Evolutionary conservation across 2,797 vertebrate genomes (phyloP).

Genomic region (Sebastolobus alascanus): DNA sequence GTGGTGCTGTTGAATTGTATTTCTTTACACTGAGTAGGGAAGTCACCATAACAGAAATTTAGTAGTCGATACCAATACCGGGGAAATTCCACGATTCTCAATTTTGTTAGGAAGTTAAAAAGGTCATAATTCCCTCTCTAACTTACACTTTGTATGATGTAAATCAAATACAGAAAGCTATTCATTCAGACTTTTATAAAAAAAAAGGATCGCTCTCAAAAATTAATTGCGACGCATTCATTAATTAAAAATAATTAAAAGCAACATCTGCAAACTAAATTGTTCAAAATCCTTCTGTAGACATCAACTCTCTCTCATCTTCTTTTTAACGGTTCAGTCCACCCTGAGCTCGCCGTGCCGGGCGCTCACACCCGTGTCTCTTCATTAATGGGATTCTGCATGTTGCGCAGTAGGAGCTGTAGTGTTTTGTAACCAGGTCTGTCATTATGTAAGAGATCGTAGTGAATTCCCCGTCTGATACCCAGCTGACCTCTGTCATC

Average conservation of each 20-base stretch:
- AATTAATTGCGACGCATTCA: not conserved
- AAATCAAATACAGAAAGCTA: not conserved
- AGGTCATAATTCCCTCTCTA: not conserved
- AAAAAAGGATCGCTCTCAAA: not conserved
- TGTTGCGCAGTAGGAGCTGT: constrained; percentile 40
- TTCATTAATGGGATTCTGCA: constrained; percentile 41
- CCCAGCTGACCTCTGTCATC: constrained; percentile 75
- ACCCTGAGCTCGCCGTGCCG: not conserved
- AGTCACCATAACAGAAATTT: no score
- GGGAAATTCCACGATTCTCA: no score
- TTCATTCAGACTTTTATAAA: not conserved
- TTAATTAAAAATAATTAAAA: not conserved
- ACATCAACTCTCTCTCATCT: not conserved
- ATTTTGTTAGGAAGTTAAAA: no score
- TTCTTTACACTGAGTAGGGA: not conserved
- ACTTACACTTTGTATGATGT: not conserved
- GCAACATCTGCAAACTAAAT: not conserved
- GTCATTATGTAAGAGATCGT: constrained; percentile 67
- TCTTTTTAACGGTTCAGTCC: not conserved
- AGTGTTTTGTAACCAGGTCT: constrained; percentile 67
- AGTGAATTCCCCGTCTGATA: constrained; percentile 69
- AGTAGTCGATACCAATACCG: no score
- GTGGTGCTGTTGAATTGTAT: not conserved
- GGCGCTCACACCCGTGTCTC: not conserved
- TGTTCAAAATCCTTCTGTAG: not conserved